These are phyloP conservation scores for Theristicus caerulescens DNA, from an alignment of 2,113 vertebrate genomes.

Conservation along the genomic window DNA sequence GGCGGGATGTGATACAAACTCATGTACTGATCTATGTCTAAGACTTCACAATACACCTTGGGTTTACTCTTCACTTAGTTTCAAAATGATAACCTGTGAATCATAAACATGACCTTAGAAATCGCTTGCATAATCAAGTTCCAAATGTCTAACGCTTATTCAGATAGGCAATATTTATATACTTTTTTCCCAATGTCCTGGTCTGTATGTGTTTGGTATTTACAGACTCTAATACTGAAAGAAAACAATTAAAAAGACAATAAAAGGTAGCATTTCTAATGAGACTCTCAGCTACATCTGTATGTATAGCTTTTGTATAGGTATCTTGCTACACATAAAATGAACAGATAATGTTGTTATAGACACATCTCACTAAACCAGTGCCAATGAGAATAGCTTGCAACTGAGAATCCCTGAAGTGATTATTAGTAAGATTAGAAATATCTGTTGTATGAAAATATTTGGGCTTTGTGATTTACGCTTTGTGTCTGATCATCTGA, in stretches of 20 bases:
- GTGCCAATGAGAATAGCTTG: not conserved
- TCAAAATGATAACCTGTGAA: not conserved
- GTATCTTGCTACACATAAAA: not conserved
- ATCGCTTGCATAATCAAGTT: not conserved
- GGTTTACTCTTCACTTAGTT: not conserved
- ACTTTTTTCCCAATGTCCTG: not conserved
- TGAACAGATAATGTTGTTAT: not conserved
- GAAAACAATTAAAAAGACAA: not conserved
- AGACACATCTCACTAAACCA: not conserved
- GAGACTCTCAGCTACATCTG: not conserved
- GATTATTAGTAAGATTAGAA: constrained; percentile 54
- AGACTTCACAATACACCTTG: not conserved
- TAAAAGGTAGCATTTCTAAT: not conserved
- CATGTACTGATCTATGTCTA: not conserved
- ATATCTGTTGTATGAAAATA: not conserved
- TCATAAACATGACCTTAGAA: not conserved
- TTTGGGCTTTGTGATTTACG: not conserved
- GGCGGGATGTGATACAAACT: not conserved
- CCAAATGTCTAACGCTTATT: not conserved
- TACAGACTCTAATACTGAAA: not conserved
- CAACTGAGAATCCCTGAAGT: constrained; percentile 2
- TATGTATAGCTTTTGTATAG: not conserved
- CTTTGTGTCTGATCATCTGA: not conserved
- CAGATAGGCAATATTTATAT: not conserved
- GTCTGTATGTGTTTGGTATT: not conserved